Base-by-base conservation (phyloP, 2,888 invertebrate species). In the Kuschelorhynchus macadamiae region DNA sequence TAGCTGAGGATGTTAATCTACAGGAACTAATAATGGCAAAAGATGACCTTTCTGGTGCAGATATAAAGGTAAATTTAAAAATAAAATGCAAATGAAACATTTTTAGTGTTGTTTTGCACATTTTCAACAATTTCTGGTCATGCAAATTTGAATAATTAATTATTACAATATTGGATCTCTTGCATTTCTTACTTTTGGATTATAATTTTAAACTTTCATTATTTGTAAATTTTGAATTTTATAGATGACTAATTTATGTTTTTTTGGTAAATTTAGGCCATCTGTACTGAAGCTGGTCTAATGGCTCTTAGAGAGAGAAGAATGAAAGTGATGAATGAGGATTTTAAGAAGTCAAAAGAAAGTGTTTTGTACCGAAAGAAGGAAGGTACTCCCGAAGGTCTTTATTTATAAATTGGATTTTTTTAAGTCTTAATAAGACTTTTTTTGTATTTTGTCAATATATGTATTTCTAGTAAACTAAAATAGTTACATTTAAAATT, bases 291-390 rank as follows among this genome's bases (percentile, higher is more conserved):
- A 87, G 99, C 98, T 60, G 99, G 99, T 71, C 86, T 99, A 61
- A 95, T 99, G 93, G 99, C 99, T 2, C 85, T 99, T 52, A 88
- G 99, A 71, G 99, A 99, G 84, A 90, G 99, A 59, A 90, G 99
- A 76, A 99, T 99, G 99, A 98, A 98, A 85, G 99, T 99, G 30
- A 99, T 97, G 70, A 98, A 97, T 86, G 98, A 99, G 84, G 99
- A 99, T 85, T 99, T 99, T 84, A 95, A 96, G 83, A 99, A 99
- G 83, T 97, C 98, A 0, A 99, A 99, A 85, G 99, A 99, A 83
- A 99, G 97, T 85, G 98, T 99, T 21, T 87, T 99, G 50, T 99
- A 99, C 82, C 90, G 98, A 68, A 99, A 99, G 88, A 98, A 99
- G 82, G 99, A 99, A 86, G 98, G 98, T 73, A 98, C 98, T 46